These are phyloP conservation scores for Calonectris borealis DNA, from an alignment of 2,113 vertebrate genomes.

Conservation along the genomic window DNA sequence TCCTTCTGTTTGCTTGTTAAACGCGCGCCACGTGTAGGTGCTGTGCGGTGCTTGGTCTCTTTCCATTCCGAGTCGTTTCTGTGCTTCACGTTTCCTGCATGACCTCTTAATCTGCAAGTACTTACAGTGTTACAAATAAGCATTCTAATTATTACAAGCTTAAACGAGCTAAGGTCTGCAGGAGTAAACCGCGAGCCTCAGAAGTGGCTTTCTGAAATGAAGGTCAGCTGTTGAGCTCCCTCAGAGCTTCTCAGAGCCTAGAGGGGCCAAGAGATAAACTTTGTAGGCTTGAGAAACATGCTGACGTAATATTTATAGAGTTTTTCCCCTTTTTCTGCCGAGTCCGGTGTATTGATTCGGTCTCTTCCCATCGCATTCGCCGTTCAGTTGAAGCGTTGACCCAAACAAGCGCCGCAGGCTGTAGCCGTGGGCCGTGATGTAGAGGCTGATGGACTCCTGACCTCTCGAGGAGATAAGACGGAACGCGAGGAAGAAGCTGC, in stretches of 20 bases:
- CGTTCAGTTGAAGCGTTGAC: neutral
- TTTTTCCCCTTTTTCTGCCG: neutral
- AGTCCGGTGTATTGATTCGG: neutral
- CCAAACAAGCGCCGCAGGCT: neutral
- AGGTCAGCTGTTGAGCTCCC: neutral
- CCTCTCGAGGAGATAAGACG: neutral
- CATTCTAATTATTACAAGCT: neutral
- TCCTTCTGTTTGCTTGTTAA: neutral
- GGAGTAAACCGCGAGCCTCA: neutral
- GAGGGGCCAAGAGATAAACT: neutral
- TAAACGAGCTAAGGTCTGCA: neutral
- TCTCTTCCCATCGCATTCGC: neutral
- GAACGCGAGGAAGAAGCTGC: neutral
- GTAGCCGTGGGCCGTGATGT: neutral
- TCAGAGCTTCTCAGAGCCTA: neutral
- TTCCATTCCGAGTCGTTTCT: neutral
- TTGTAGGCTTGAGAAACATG: neutral
- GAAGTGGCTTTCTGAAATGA: neutral
- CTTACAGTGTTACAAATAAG: neutral
- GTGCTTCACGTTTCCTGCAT: neutral
- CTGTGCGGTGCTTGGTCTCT: neutral
- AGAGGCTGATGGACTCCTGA: neutral
- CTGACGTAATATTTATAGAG: rapidly evolving
- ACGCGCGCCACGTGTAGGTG: rapidly evolving
- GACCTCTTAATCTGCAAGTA: slow-evolving; percentile 10